phyloP scores from a whole-genome alignment of 1,140 invertebrate genomes.

The Geopemphigus sp. region DNA sequence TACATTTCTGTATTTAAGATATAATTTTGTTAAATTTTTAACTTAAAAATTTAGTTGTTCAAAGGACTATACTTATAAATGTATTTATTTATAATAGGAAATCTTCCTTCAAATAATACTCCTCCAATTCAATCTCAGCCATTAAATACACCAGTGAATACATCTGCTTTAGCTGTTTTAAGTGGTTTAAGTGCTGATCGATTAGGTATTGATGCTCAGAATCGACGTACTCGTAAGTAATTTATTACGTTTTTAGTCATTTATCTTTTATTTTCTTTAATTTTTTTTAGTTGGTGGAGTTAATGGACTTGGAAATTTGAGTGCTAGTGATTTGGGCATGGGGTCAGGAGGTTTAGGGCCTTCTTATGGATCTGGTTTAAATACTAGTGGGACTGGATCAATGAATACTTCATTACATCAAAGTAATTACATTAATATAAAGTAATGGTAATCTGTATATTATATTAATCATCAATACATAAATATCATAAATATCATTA shows the following conservation, averaged over 20 bases:
- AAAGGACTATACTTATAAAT: no score
- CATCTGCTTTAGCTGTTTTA: slow-evolving; percentile 45
- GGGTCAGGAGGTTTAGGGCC: slow-evolving; percentile 40
- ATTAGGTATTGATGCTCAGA: slow-evolving; percentile 48
- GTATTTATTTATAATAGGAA: slow-evolving; percentile 53
- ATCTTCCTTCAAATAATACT: slow-evolving; percentile 53
- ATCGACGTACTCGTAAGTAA: slow-evolving; percentile 50
- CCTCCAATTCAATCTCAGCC: slow-evolving; percentile 29
- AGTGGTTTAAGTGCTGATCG: slow-evolving; percentile 50
- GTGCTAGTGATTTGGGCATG: slow-evolving; percentile 53
- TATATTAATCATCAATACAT: no score
- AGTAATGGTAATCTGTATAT: no score
- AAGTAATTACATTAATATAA: slow-evolving; percentile 14
- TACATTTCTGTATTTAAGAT: background rate
- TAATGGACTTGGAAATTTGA: slow-evolving; percentile 52
- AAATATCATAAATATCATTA: no score
- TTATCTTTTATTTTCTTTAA: background rate
- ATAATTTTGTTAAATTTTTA: background rate
- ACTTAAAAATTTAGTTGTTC: background rate
- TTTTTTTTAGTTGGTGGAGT: slow-evolving; percentile 51
- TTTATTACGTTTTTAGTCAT: slow-evolving; percentile 43
- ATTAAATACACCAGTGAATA: slow-evolving; percentile 12
- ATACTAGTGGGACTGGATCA: slow-evolving; percentile 21
- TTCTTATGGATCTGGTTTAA: slow-evolving; percentile 46
- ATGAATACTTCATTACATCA: slow-evolving; percentile 40